Evolutionary conservation across 92 coral and sea anemone species (phyloP), one percentile per base, ranked within the genome.

Genomic region (Phymanthus crucifer): DNA sequence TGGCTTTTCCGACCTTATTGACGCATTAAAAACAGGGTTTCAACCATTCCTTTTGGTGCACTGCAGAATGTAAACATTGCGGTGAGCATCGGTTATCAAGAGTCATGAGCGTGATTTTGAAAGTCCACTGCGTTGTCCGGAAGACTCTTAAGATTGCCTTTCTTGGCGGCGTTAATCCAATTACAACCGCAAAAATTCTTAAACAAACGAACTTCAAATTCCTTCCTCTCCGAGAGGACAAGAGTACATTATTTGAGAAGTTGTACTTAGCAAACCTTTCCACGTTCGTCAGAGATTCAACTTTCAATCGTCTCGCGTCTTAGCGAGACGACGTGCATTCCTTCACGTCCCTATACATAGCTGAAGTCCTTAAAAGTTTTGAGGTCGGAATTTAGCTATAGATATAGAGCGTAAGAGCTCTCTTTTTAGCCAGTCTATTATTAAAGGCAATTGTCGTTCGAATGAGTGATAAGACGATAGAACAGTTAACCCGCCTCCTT

Each of bases 311-410:
- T 65, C 33, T 52, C 50, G 66, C 58, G 47, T 72, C 52, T 31
- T 72, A 12, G 21, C 61, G 32, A 27, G 47, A 26, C 40, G 26
- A 76, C 1, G n/a, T n/a, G 3, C 67, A 74, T 76, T 6, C 71
- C 80, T 14, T 57, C 80, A 76, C 80, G 80, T 76, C 57, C 70
- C 47, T 31, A 40, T 12, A 37, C 80, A 76, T 76, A 34, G 32
- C 80, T 33, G 66, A 32, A 17, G 36, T 74, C 27, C 31, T 48
- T 48, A 10, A 58, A 34, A 76, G 46, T 38, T 38, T 76, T 76
- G 78, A 26, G 67, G 78, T 50, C 68, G 43, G 50, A 0, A 4
- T 65, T 48, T 13, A 14, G 74, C n/a, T 23, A 21, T 14, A 46
- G 34, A 36, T 72, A n/a, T n/a, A 38, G 75, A 26, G 21, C 37